phyloP scores from a whole-genome alignment of 2,797 vertebrate genomes.

The Dermochelys coriacea region DNA sequence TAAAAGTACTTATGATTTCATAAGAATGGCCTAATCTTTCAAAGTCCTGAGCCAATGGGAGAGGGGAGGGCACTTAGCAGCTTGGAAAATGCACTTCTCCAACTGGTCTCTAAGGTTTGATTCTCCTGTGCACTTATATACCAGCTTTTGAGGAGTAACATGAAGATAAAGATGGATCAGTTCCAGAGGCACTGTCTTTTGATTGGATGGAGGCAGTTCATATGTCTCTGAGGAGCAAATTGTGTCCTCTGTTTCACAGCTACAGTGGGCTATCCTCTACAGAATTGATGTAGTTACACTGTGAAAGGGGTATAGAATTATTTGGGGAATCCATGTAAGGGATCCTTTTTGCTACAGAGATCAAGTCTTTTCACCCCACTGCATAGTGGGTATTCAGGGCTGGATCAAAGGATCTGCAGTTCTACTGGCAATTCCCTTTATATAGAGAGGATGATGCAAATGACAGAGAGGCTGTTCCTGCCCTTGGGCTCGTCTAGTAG shows the following conservation, averaged over 20 bases:
- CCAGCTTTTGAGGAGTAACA: neutral
- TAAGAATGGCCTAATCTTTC: fast-evolving
- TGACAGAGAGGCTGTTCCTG: neutral
- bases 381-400: neutral
- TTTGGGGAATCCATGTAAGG: neutral
- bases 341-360: neutral
- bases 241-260: neutral
- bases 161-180: neutral
- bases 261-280: neutral
- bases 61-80: fast-evolving
- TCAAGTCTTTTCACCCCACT: fast-evolving
- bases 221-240: neutral
- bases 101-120: neutral
- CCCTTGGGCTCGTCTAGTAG: too few relatives aligned
- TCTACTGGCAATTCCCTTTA: fast-evolving
- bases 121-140: neutral
- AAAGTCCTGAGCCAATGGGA: neutral
- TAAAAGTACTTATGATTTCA: fast-evolving
- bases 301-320: neutral
- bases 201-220: neutral
- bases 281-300: neutral
- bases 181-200: neutral
- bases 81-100: neutral
- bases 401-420: neutral
- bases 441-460: neutral